Evolutionary conservation across 2,113 vertebrate genomes (phyloP), one percentile per base, ranked within the genome.

Genomic region (Acrocephalus kingi): DNA sequence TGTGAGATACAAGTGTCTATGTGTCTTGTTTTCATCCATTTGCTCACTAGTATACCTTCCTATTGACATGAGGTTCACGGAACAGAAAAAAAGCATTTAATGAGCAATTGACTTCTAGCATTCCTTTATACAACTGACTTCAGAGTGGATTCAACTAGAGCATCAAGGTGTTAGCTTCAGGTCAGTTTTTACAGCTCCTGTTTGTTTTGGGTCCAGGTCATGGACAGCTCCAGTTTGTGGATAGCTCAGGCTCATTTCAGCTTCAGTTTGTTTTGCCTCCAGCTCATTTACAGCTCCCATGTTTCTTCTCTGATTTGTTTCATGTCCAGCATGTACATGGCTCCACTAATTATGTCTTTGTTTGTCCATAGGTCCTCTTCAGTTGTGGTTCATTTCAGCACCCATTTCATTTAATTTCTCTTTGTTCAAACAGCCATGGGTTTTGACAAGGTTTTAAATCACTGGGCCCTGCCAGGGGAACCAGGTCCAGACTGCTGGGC

Each of bases 241-340:
- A 69, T 28, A 18, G 25, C 6, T 84, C 31, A 39, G 43, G 6
- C 4, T 74, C 11, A 12, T 45, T 84, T 39, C 48, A n/a, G 23
- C 20, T 58, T 30, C 63, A n/a, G 15, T 49, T 63, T 37, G 12
- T 72, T 83, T 72, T 62, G 5, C 6, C 7, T 39, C 12, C 16
- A 54, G 45, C 2, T 80, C 17, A 27, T 49, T 63, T 5, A 1
- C 5, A 8, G 6, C 10, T 74, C 27, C 24, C 13, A 5, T 24
- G 7, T 19, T 89, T 76, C 68, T 75, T 13, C n/a, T 68, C 15
- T 25, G 31, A 24, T 63, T 68, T 35, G 2, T 43, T 79, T 55
- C 31, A 15, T 7, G 24, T 61, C 24, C 22, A 58, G 27, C 12
- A 52, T 0, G 0, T 30, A 31, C 4, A 25, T 13, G 24, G 11